These are phyloP conservation scores for Oreochromis aureus DNA, from an alignment of 2,113 vertebrate genomes.

Conservation along the genomic window DNA sequence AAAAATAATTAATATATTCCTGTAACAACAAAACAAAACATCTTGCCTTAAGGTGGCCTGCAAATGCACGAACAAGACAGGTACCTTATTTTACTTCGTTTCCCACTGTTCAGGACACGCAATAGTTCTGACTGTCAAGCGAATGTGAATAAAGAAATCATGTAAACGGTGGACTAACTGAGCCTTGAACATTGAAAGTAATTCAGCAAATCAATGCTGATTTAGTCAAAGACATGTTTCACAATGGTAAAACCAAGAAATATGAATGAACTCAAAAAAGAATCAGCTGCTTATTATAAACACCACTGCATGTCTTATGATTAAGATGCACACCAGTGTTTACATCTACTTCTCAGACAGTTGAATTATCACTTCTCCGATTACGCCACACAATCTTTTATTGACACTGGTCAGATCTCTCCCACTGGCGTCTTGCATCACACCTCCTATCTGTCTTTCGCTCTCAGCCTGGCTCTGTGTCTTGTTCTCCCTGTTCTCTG, in stretches of 20 bases:
- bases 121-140: not conserved
- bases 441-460: not conserved
- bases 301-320: not conserved
- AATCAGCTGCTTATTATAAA: not conserved
- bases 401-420: not conserved
- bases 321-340: not conserved
- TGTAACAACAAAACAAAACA: not conserved
- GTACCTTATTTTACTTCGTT: not conserved
- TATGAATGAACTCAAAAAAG: not conserved
- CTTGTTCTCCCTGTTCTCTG: slow-evolving; percentile 31
- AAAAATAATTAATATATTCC: not conserved
- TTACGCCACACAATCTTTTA: not conserved
- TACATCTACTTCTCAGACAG: not conserved
- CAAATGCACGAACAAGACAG: not conserved
- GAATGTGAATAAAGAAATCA: not conserved
- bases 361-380: slow-evolving; percentile 3
- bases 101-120: not conserved
- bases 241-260: not conserved
- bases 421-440: not conserved
- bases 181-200: not conserved
- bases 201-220: not conserved
- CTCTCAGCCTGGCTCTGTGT: not conserved
- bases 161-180: not conserved
- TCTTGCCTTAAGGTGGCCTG: not conserved
- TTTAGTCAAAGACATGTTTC: not conserved